These are phyloP conservation scores for Mesocricetus auratus DNA, from an alignment of 2,113 vertebrate genomes.

Conservation along the genomic window DNA sequence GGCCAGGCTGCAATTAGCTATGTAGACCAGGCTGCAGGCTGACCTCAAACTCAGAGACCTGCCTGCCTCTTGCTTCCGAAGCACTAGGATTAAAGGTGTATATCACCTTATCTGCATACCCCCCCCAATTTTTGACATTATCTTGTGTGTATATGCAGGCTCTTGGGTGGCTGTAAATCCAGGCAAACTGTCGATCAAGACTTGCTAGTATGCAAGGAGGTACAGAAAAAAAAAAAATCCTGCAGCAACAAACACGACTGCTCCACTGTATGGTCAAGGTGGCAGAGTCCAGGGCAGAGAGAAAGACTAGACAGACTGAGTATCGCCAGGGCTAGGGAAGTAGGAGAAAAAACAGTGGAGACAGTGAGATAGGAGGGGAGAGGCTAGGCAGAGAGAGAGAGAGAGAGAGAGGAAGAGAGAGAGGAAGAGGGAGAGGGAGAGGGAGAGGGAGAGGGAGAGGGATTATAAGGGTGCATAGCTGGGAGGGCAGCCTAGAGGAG, in stretches of 20 bases:
- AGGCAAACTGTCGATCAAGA: not conserved
- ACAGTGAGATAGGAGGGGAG: not conserved
- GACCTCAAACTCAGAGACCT: not conserved
- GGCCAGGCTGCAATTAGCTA: not conserved
- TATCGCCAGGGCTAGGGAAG: not conserved
- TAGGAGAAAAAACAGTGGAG: not conserved
- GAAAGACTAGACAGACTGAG: not conserved
- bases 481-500: not conserved
- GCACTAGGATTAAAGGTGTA: not conserved
- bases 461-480: not conserved
- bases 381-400: not conserved
- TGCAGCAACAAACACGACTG: not conserved
- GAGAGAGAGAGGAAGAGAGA: not conserved
- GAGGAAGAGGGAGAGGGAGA: fast-evolving
- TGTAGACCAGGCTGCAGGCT: not conserved
- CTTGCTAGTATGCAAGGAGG: not conserved
- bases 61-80: not conserved
- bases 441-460: not conserved
- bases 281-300: not conserved
- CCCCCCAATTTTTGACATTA: not conserved
- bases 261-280: not conserved
- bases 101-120: too few species aligned
- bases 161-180: not conserved
- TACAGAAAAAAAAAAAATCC: not conserved
- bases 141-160: not conserved